Percentiles rank a stretch among this genome's conserved stretches.
phyloP scores from a whole-genome alignment of 2,113 vertebrate genomes.

The Sorex araneus region DNA sequence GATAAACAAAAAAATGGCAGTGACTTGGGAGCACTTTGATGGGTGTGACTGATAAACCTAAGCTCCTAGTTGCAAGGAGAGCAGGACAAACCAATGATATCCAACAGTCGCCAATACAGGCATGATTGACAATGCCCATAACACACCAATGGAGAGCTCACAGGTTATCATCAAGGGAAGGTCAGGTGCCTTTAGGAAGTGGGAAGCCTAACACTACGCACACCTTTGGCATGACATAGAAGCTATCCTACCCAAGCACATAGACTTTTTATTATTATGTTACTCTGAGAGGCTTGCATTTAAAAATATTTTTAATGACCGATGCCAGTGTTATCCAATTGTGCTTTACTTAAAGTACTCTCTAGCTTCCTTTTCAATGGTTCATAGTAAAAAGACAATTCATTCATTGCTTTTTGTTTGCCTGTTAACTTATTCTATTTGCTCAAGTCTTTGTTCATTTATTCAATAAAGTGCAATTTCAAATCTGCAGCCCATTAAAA shows the following conservation, averaged over 20 bases:
- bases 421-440: background rate
- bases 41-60: too few relatives aligned
- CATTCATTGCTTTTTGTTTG: background rate
- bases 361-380: background rate
- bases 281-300: background rate
- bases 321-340: background rate
- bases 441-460: background rate
- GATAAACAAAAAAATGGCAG: too few relatives aligned
- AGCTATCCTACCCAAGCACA: background rate
- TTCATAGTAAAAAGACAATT: background rate
- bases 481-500: background rate
- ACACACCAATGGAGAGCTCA: fast-evolving
- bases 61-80: too few relatives aligned
- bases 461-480: background rate
- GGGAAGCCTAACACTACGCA: background rate
- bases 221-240: background rate
- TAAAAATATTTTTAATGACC: background rate
- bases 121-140: background rate
- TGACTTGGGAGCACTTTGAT: too few relatives aligned
- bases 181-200: background rate
- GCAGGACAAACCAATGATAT: too few relatives aligned
- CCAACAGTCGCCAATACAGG: background rate
- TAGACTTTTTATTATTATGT: background rate
- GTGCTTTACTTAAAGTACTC: background rate
- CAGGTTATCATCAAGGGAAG: background rate